Base-by-base conservation (phyloP, 37 sponge, comb jelly and placozoan species). In the Eunapius fragilis region DNA sequence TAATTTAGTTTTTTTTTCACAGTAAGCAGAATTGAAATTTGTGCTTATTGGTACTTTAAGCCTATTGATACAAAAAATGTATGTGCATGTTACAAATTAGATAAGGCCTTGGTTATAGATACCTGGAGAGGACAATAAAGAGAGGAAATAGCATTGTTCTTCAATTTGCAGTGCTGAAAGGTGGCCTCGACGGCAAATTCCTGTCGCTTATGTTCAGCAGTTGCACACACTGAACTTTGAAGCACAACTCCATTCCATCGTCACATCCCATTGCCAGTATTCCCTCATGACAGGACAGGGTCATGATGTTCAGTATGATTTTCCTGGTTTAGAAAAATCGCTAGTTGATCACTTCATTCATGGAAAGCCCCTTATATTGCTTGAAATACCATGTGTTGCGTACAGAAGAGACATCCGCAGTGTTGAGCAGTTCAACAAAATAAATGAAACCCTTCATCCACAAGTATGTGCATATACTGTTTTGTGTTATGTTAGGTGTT, bases 201-300 rank as follows among this genome's bases (percentile, higher is more conserved):
- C 75, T 25, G 1, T 88, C 30, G 13, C 31, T 45, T n/a, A 88
- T 2, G 35, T 83, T n/a, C 76, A 68, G 25, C 73, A 30, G 13
- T 69, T 68, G 17, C 84, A 89, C 31, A 32, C 84, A 28, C 23
- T 89, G 31, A 13, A 73, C 22, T 89, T 79, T 77, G 89, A 89
- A 27, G 36, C 36, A 36, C 70, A 84, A 24, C 77, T 89, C 13
- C 48, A 37, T 24, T 31, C 89, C n/a, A 30, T 89, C 23, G 79
- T 89, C 31, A 31, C 78, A 31, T 36, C 84, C 48, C 84, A 89
- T 74, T 84, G 84, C 47, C 72, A 76, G 27, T 89, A 89, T 74
- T 82, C 89, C 14, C 67, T 89, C 74, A 70, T 30, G 25, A 45
- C 69, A 33, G 89, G 89, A 25, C 26, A 88, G 34, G 78, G 78